These are phyloP conservation scores for Adoxophyes honmai DNA, from an alignment of 1,140 invertebrate genomes.

Conservation along the genomic window DNA sequence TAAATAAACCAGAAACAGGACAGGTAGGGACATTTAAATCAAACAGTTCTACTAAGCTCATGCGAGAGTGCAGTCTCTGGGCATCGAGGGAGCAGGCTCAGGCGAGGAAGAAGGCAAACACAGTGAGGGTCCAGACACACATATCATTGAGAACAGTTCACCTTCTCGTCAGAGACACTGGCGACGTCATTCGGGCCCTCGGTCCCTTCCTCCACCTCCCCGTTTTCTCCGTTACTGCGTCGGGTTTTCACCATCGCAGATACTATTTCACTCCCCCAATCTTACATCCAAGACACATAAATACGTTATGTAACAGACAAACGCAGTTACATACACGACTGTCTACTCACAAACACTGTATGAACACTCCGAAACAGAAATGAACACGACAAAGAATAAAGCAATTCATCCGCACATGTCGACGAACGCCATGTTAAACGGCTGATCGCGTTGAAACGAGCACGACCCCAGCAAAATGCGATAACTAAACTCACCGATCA, in stretches of 20 bases:
- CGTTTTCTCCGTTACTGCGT: slow-evolving; percentile 74
- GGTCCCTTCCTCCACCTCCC: slow-evolving; percentile 73
- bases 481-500: slow-evolving; percentile 44
- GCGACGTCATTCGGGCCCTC: slow-evolving; percentile 67
- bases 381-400: slow-evolving; percentile 55
- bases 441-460: slow-evolving; percentile 34
- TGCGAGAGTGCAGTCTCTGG: slow-evolving; percentile 2
- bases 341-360: slow-evolving; percentile 26
- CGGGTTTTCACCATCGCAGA: slow-evolving; percentile 75
- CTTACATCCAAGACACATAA: slow-evolving; percentile 48
- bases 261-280: slow-evolving; percentile 39
- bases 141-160: slow-evolving; percentile 55
- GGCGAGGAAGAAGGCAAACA: slow-evolving; percentile 58
- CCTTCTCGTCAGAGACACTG: slow-evolving; percentile 74
- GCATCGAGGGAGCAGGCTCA: slow-evolving; percentile 16
- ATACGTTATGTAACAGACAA: slow-evolving; percentile 49
- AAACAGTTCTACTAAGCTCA: slow-evolving; percentile 4
- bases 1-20: not conserved
- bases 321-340: slow-evolving; percentile 35
- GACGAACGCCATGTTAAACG: slow-evolving; percentile 69
- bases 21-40: not conserved
- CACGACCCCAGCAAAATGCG: slow-evolving; percentile 37
- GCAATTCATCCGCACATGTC: slow-evolving; percentile 70
- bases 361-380: slow-evolving; percentile 40
- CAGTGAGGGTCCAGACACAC: slow-evolving; percentile 31